A percentile compares a stretch with the other conserved stretches of the same genome.
Conservation (phyloP, 2,113 vertebrate species). For the Proterorhinus semilunaris region DNA sequence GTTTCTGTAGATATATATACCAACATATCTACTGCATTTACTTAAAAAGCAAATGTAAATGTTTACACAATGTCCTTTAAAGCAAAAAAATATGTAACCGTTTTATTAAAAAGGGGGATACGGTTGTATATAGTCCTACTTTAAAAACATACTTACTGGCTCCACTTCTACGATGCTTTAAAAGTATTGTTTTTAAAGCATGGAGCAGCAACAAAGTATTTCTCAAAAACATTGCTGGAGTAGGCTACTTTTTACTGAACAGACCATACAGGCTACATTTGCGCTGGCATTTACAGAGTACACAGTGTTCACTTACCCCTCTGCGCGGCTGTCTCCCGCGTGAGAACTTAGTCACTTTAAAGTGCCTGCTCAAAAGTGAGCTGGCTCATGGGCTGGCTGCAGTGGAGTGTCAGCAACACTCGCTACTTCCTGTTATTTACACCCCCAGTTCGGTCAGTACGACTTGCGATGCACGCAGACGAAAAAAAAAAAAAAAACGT, state of each 20-base stretch:
- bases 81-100: too few relatives aligned
- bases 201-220: not conserved
- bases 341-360: slow-evolving; percentile 16
- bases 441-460: not conserved
- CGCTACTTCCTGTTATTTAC: slow-evolving; percentile 60
- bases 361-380: not conserved
- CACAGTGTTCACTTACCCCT: slow-evolving; percentile 3
- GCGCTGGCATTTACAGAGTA: not conserved
- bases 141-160: too few relatives aligned
- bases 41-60: too few relatives aligned
- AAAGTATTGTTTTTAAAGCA: not conserved
- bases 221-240: not conserved
- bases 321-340: slow-evolving; percentile 13
- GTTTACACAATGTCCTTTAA: too few relatives aligned
- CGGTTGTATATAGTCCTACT: too few relatives aligned
- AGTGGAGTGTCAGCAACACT: slow-evolving; percentile 33
- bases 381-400: slow-evolving; percentile 15
- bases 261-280: not conserved
- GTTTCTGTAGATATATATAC: not conserved
- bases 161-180: too few relatives aligned
- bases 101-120: too few relatives aligned
- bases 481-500: not conserved
- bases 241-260: not conserved
- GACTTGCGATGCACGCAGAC: not conserved
- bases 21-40: not conserved